Evolutionary conservation across 2,888 invertebrate species (phyloP).

Genomic region (Rhingia campestris): DNA sequence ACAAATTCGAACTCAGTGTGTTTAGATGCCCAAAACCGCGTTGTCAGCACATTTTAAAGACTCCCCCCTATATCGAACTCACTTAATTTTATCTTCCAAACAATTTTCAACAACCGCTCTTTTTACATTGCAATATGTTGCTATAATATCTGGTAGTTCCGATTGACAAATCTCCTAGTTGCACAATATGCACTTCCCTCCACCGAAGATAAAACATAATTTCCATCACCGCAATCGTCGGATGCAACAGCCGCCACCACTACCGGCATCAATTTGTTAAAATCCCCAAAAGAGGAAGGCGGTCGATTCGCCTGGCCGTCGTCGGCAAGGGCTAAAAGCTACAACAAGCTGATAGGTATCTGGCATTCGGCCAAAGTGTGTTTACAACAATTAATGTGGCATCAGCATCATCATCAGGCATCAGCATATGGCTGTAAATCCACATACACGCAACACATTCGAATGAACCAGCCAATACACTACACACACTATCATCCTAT

Average conservation of each 20-base stretch:
- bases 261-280: constrained; percentile 55
- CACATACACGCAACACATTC: constrained; percentile 9
- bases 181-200: constrained; percentile 2
- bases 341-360: constrained; percentile 30
- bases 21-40: too few species aligned
- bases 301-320: constrained; percentile 7
- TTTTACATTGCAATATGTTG: too few species aligned
- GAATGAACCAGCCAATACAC: neutral
- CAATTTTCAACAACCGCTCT: too few species aligned
- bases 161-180: constrained; percentile 23
- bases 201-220: neutral
- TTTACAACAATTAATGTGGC: constrained; percentile 63
- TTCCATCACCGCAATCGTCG: constrained; percentile 35
- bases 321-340: constrained; percentile 36
- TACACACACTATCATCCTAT: neutral
- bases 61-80: too few species aligned
- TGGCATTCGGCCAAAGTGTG: constrained; percentile 61
- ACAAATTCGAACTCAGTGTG: too few species aligned
- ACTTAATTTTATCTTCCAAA: too few species aligned
- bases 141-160: too few species aligned
- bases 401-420: constrained; percentile 34
- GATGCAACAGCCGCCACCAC: constrained; percentile 34
- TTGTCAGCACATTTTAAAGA: too few species aligned
- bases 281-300: constrained; percentile 46
- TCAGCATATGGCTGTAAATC: constrained; percentile 22